A percentile compares a stretch with the other conserved stretches of the same genome.
Evolutionary conservation across 2,797 vertebrate species (phyloP).

Genomic region (Chelmon rostratus): DNA sequence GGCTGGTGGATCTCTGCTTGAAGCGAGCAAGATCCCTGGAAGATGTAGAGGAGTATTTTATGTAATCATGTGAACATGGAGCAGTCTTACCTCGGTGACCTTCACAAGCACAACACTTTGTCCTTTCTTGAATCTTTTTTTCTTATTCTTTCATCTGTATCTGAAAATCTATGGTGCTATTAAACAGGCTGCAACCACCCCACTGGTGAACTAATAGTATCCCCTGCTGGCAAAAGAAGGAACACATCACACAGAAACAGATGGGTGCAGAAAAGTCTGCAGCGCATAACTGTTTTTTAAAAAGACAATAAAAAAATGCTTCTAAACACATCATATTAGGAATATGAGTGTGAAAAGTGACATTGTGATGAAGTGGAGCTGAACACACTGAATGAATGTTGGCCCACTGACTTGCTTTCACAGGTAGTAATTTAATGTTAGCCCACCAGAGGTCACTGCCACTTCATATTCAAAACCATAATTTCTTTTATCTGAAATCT

Average conservation of each 20-base stretch:
- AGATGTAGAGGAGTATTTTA: constrained; percentile 45
- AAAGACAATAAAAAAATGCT: background rate
- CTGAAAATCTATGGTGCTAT: constrained; percentile 15
- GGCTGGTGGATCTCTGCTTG: constrained; percentile 19
- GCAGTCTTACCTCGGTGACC: constrained; percentile 43
- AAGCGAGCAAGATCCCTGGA: constrained; percentile 34
- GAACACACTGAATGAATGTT: background rate
- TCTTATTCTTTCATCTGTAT: constrained; percentile 1
- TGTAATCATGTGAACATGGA: constrained; percentile 51
- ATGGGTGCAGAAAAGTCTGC: background rate
- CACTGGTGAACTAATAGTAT: constrained; percentile 72
- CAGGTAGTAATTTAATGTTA: constrained; percentile 20
- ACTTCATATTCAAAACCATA: constrained; percentile 30
- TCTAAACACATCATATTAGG: background rate
- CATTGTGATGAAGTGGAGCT: background rate
- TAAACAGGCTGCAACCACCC: constrained; percentile 10
- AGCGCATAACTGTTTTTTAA: background rate
- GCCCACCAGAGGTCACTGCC: constrained; percentile 70
- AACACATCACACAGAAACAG: constrained; percentile 35
- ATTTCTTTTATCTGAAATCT: constrained; percentile 1
- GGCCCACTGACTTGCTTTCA: background rate
- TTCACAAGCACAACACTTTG: constrained; percentile 36
- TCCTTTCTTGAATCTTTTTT: constrained; percentile 39
- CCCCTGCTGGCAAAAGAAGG: constrained; percentile 78
- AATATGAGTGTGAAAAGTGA: background rate